Evolutionary conservation across 2,797 vertebrate species (phyloP).

Genomic region (Cuculus canorus): DNA sequence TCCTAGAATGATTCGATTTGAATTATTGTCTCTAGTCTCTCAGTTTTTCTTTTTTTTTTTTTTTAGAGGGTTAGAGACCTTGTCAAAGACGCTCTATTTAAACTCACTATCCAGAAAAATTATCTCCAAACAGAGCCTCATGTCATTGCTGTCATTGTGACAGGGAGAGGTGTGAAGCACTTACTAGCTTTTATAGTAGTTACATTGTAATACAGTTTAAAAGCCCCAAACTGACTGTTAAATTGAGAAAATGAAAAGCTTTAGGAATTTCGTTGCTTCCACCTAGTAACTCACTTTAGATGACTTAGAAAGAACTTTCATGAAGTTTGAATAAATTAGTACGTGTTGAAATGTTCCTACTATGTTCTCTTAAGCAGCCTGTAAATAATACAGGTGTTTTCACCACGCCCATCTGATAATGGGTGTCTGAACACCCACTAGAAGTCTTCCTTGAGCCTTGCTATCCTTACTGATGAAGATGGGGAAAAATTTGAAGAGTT

Average conservation of each 20-base stretch:
- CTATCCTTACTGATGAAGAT: background rate
- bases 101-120: background rate
- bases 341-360: slow-evolving; percentile 7
- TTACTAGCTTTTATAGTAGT: background rate
- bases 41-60: background rate
- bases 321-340: slow-evolving; percentile 9
- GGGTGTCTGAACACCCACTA: background rate
- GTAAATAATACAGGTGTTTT: slow-evolving; percentile 13
- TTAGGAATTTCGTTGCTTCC: background rate
- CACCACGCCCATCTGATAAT: background rate
- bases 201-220: background rate
- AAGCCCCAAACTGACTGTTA: background rate
- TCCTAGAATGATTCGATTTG: background rate
- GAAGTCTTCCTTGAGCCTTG: background rate
- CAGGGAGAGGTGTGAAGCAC: slow-evolving; percentile 16
- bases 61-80: background rate
- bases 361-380: background rate
- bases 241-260: slow-evolving; percentile 29
- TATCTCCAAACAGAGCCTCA: background rate
- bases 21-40: background rate
- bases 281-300: slow-evolving; percentile 1
- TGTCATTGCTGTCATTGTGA: background rate
- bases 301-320: slow-evolving; percentile 2
- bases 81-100: background rate
- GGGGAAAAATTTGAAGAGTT: background rate